phyloP scores from a whole-genome alignment of 1,140 invertebrate species.

The Drosophila pandora region DNA sequence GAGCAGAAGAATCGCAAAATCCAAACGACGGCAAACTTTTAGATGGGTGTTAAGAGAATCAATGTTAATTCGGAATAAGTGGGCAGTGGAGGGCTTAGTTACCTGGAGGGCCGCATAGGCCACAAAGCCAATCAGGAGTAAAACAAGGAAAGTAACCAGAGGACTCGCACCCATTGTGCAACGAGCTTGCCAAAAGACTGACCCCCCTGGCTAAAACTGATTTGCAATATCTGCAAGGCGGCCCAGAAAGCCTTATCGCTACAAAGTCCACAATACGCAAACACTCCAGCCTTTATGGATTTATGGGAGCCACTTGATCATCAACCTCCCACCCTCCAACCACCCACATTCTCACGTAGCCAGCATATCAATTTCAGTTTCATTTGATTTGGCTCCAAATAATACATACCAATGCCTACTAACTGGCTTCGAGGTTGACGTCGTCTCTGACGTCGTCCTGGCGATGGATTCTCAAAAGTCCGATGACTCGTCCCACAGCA shows the following conservation, averaged over 20 bases:
- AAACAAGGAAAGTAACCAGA: constrained; percentile 36
- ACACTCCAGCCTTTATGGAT: constrained; percentile 48
- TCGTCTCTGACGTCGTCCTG: not conserved
- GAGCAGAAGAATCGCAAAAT: constrained; percentile 46
- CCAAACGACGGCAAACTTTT: constrained; percentile 59
- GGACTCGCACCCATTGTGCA: constrained; percentile 54
- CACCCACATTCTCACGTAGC: constrained; percentile 35
- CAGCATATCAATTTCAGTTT: constrained; percentile 36
- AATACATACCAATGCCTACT: constrained; percentile 36
- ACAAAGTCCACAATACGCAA: constrained; percentile 24
- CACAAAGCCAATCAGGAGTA: constrained; percentile 48
- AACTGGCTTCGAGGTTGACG: not conserved
- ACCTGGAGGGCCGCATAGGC: constrained; percentile 60
- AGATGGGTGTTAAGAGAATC: not conserved
- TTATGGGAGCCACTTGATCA: constrained; percentile 43
- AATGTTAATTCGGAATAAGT: not conserved
- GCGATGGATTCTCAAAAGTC: constrained; percentile 1
- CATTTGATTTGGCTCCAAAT: not conserved
- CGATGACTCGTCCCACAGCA: constrained; percentile 38
- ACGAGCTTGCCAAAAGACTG: constrained; percentile 53
- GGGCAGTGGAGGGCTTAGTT: constrained; percentile 2
- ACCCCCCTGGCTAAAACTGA: constrained; percentile 31
- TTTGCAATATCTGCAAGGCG: constrained; percentile 37
- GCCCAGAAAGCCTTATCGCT: constrained; percentile 15
- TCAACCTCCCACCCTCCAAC: constrained; percentile 8